These are phyloP conservation scores for Drusus annulatus DNA, from an alignment of 1,140 invertebrate species.

Conservation along the genomic window DNA sequence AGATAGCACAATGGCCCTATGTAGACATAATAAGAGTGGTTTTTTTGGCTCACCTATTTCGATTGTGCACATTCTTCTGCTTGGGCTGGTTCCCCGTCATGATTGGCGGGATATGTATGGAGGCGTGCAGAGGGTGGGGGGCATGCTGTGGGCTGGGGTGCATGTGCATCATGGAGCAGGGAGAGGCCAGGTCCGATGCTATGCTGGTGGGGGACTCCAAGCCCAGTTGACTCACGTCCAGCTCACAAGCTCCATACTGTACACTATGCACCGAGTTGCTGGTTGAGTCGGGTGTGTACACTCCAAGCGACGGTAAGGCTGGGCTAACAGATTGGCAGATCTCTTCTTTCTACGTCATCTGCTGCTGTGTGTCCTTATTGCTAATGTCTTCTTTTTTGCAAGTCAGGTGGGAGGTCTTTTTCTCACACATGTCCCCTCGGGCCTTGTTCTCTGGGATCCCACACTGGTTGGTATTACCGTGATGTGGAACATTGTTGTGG, in stretches of 20 bases:
- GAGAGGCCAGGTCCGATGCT: conserved; percentile 85
- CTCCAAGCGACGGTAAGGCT: conserved; percentile 83
- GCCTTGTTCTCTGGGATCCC: conserved; percentile 61
- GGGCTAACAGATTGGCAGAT: conserved; percentile 73
- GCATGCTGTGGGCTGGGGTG: conserved; percentile 72
- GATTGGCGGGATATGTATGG: conserved; percentile 74
- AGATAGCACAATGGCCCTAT: too few species aligned
- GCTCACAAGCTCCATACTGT: conserved; percentile 84
- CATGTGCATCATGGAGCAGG: conserved; percentile 79
- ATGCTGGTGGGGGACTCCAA: conserved; percentile 91
- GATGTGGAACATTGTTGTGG: conserved; percentile 65
- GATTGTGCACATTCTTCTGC: conserved; percentile 71
- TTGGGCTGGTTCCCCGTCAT: conserved; percentile 72
- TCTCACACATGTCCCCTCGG: conserved; percentile 66
- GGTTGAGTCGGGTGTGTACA: conserved; percentile 87
- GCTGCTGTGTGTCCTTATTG: conserved; percentile 62
- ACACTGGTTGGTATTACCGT: conserved; percentile 59
- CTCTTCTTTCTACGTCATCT: conserved; percentile 64
- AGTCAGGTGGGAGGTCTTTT: conserved; percentile 70
- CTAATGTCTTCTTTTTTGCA: conserved; percentile 70
- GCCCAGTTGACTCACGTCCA: conserved; percentile 87
- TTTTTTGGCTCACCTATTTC: conserved; percentile 67
- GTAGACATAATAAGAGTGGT: too few species aligned
- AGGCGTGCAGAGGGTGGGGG: conserved; percentile 75
- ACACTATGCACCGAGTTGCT: conserved; percentile 88